Evolutionary conservation across 2,888 invertebrate species (phyloP).

Genomic region (Heliconius ismenius): DNA sequence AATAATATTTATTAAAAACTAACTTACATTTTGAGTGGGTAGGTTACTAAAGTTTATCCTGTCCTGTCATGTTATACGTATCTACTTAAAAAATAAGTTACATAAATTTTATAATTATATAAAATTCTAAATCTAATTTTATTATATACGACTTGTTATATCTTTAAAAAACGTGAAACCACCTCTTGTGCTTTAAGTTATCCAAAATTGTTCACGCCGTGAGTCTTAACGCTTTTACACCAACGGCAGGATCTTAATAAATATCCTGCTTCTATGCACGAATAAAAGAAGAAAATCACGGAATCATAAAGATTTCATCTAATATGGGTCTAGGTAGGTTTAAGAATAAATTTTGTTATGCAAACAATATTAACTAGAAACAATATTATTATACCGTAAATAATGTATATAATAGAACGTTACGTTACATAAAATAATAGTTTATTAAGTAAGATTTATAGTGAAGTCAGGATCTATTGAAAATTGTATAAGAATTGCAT

Average conservation of each 20-base stretch:
- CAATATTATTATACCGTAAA: conserved; percentile 8
- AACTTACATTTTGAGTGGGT: no score
- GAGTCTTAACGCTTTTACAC: neutral
- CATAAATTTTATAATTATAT: no score
- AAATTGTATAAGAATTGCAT: neutral
- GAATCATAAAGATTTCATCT: neutral
- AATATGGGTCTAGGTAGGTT: neutral
- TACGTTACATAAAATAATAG: conserved; percentile 4
- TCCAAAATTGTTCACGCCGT: neutral
- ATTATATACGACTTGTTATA: neutral
- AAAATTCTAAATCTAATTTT: no score
- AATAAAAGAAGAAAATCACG: neutral
- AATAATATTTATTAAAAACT: no score
- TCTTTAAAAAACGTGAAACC: neutral
- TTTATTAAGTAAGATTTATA: conserved; percentile 9
- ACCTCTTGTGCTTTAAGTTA: neutral
- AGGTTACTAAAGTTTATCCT: no score
- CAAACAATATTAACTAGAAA: neutral
- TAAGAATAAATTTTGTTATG: neutral
- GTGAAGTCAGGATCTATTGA: neutral
- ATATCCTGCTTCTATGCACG: neutral
- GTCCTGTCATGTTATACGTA: no score
- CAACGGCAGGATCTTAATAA: neutral
- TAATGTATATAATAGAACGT: conserved; percentile 1
- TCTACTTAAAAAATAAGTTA: no score